Evolutionary conservation across 2,888 invertebrate genomes (phyloP).

Genomic region (Amiota mariae): DNA sequence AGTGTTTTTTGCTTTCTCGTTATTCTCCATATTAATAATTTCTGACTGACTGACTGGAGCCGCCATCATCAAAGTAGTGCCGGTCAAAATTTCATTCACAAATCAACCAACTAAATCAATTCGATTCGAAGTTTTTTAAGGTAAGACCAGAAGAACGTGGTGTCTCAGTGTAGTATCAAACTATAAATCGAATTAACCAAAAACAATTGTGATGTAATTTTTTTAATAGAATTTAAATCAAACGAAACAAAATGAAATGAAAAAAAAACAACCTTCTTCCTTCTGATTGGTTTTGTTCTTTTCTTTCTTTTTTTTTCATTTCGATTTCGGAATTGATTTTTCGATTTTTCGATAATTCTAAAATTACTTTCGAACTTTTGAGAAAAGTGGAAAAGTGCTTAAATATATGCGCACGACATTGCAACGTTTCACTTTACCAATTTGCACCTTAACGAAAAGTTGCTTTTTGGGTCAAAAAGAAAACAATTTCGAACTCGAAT

Average conservation of each 20-base stretch:
- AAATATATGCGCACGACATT: not conserved
- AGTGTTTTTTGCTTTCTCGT: conserved; percentile 23
- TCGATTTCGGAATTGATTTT: conserved; percentile 17
- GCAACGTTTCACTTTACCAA: conserved; percentile 39
- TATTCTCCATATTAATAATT: not conserved
- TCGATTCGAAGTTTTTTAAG: conserved; percentile 23
- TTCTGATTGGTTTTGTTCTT: no score
- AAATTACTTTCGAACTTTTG: conserved; percentile 31
- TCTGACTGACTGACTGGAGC: conserved; percentile 15
- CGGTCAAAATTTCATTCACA: not conserved
- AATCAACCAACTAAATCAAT: conserved; percentile 3
- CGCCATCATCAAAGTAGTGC: not conserved
- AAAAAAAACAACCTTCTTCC: conserved; percentile 1
- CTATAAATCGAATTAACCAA: conserved; percentile 32
- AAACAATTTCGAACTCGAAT: conserved; percentile 39
- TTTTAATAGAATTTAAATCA: not conserved
- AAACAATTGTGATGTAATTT: conserved; percentile 17
- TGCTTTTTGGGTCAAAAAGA: conserved; percentile 32
- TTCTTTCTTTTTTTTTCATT: not conserved
- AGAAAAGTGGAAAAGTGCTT: conserved; percentile 39
- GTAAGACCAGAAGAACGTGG: conserved; percentile 32
- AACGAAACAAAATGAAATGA: conserved; percentile 10
- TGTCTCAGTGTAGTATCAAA: not conserved
- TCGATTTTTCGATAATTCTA: conserved; percentile 34
- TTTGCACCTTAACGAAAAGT: conserved; percentile 22